Percentiles rank a stretch among this genome's conserved stretches.
Evolutionary conservation across 2,888 invertebrate genomes (phyloP).

Genomic region (Diarsia brunnea): DNA sequence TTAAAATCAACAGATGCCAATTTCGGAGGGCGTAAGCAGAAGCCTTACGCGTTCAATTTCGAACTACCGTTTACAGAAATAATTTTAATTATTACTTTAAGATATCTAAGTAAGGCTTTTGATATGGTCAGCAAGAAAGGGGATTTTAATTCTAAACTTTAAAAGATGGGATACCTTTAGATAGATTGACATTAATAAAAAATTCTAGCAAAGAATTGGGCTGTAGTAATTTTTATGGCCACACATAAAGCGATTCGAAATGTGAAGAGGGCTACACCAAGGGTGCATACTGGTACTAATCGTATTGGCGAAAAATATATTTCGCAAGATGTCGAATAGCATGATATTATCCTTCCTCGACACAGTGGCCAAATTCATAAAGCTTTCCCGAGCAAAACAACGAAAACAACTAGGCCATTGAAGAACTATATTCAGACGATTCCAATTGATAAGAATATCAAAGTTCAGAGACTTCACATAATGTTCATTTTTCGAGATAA

Average conservation of each 20-base stretch:
- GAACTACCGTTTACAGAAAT: neutral
- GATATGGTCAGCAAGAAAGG: neutral
- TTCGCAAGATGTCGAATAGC: neutral
- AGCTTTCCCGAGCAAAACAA: neutral
- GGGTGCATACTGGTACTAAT: constrained; percentile 16
- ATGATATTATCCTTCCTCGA: neutral
- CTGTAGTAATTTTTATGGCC: neutral
- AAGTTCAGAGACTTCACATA: constrained; percentile 48
- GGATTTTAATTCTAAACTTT: neutral
- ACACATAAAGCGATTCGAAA: neutral
- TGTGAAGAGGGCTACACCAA: constrained; percentile 7
- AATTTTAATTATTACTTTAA: neutral
- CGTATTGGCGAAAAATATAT: neutral
- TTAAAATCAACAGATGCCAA: constrained; percentile 7
- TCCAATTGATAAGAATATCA: constrained; percentile 47
- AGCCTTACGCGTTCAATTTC: neutral
- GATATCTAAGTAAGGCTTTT: constrained; percentile 19
- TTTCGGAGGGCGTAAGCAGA: neutral
- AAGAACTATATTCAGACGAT: neutral
- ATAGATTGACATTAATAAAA: neutral
- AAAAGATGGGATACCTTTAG: neutral
- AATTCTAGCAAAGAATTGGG: neutral
- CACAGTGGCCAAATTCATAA: neutral
- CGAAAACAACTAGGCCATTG: neutral
- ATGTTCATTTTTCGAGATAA: constrained; percentile 8